A percentile compares a stretch with the other conserved stretches of the same genome.
phyloP scores from a whole-genome alignment of 92 coral and sea anemone species.

The Palythoa grandiflora region DNA sequence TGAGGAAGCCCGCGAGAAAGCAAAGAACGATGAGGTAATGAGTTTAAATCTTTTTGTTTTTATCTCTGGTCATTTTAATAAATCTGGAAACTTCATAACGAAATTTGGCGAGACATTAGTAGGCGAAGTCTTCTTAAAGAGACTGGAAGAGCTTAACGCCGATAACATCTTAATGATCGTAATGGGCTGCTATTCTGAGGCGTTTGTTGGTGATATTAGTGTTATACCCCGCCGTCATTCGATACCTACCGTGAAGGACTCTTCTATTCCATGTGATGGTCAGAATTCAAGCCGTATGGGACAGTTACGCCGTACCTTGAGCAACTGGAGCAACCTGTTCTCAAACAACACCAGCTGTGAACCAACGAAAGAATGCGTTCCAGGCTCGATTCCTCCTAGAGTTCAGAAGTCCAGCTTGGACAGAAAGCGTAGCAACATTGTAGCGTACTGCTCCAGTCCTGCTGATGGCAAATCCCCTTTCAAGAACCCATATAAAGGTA shows the following conservation, averaged over 20 bases:
- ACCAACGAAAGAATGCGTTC: background rate
- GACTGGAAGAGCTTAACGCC: background rate
- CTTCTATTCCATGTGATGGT: background rate
- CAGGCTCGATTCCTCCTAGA: too few relatives aligned
- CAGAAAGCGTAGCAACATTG: background rate
- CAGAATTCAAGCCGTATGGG: background rate
- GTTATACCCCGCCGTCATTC: background rate
- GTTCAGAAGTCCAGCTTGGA: background rate
- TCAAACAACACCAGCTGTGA: background rate
- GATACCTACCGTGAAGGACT: background rate
- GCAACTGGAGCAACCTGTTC: too few relatives aligned
- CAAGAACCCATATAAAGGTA: background rate
- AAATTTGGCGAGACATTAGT: background rate
- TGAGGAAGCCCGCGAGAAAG: constrained; percentile 8
- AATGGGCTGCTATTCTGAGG: constrained; percentile 27
- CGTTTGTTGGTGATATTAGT: background rate
- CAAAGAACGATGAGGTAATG: background rate
- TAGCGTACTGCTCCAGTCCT: too few relatives aligned
- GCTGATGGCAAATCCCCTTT: background rate
- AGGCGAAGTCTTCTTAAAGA: constrained; percentile 4
- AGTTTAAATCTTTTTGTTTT: background rate
- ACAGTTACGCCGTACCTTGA: background rate
- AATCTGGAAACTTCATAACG: background rate
- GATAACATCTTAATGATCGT: background rate
- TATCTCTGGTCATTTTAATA: constrained; percentile 13